A percentile compares a stretch with the other conserved stretches of the same genome.
Conservation (phyloP, 35 echinoderm and acorn worm species). For the Nesometra sesokonis region DNA sequence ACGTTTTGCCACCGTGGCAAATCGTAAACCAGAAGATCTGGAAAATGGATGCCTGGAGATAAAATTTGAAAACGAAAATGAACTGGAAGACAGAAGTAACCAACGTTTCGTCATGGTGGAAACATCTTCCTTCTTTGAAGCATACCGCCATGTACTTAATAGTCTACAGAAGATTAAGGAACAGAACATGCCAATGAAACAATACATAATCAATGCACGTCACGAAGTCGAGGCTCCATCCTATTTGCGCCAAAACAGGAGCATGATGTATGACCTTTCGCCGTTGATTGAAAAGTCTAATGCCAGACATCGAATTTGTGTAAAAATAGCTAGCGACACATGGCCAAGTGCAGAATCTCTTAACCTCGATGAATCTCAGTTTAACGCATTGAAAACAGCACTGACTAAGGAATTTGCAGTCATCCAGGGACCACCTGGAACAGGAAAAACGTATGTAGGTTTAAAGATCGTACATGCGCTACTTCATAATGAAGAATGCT, state of each 20-base stretch:
- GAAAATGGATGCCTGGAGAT: constrained; percentile 59
- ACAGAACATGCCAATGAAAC: constrained; percentile 40
- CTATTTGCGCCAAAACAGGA: constrained; percentile 35
- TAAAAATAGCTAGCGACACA: background rate
- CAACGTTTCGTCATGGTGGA: constrained; percentile 65
- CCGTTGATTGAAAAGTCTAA: background rate
- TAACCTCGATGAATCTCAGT: constrained; percentile 28
- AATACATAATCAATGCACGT: constrained; percentile 56
- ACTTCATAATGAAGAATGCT: constrained; percentile 9
- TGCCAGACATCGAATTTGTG: background rate
- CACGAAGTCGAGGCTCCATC: constrained; percentile 18
- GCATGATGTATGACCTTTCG: constrained; percentile 46
- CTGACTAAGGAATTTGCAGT: constrained; percentile 38
- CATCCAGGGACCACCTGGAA: constrained; percentile 60
- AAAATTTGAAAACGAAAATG: constrained; percentile 16
- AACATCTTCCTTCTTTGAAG: constrained; percentile 91
- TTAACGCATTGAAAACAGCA: constrained; percentile 25
- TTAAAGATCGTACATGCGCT: constrained; percentile 44
- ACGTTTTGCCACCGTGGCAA: constrained; percentile 72
- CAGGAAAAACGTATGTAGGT: constrained; percentile 59
- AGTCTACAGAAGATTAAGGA: constrained; percentile 55
- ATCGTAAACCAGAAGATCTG: constrained; percentile 44
- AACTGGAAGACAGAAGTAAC: background rate
- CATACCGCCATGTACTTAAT: constrained; percentile 72
- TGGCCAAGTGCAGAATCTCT: constrained; percentile 8